Evolutionary conservation across 2,888 invertebrate genomes (phyloP).

Genomic region (Epistrophella euchroma): DNA sequence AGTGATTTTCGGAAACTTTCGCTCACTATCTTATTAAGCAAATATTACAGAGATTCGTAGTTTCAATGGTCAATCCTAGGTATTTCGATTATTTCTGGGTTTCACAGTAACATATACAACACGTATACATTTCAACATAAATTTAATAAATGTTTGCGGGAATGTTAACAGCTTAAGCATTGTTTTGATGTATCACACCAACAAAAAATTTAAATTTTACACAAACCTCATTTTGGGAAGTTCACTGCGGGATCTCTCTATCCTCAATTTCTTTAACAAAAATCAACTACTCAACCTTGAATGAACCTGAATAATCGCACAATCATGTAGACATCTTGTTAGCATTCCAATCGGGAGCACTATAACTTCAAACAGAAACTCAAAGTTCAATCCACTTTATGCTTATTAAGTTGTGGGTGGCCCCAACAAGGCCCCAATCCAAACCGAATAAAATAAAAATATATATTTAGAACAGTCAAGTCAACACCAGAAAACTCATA

Average conservation of each 20-base stretch:
- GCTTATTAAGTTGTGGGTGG: slow-evolving; percentile 21
- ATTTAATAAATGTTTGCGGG: too few relatives aligned
- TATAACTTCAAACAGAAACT: not conserved
- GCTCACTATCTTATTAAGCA: too few relatives aligned
- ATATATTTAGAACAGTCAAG: slow-evolving; percentile 11
- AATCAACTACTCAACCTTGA: slow-evolving; percentile 1
- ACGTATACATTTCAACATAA: too few relatives aligned
- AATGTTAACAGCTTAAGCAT: too few relatives aligned
- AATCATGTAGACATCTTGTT: slow-evolving; percentile 2
- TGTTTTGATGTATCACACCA: too few relatives aligned
- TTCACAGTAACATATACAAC: too few relatives aligned
- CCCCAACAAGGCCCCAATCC: not conserved
- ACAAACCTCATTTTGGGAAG: too few relatives aligned
- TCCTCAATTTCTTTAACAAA: not conserved
- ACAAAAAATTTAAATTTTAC: too few relatives aligned
- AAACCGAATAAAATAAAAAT: not conserved
- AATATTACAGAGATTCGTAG: too few relatives aligned
- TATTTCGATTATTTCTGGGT: too few relatives aligned
- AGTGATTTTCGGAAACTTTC: too few relatives aligned
- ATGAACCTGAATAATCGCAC: not conserved
- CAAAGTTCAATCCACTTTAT: slow-evolving; percentile 28
- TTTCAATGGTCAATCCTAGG: too few relatives aligned
- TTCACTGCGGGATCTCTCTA: not conserved
- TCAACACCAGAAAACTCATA: slow-evolving; percentile 24
- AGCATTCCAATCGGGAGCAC: slow-evolving; percentile 8